These are phyloP conservation scores for Corythornis leucogaster DNA, from an alignment of 2,797 vertebrate species.

Conservation along the genomic window DNA sequence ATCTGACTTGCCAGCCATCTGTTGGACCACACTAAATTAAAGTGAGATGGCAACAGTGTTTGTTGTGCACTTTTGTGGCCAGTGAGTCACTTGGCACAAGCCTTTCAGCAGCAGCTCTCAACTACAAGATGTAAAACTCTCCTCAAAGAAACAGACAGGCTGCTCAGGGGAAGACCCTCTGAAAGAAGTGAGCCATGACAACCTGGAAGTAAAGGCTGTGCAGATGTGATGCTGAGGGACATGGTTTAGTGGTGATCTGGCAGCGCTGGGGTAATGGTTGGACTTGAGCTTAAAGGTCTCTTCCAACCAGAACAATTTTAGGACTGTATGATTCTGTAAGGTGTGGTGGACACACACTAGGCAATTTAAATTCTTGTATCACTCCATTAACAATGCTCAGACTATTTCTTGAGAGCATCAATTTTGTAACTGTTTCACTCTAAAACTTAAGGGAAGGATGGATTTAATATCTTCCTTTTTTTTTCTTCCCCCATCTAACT, in stretches of 20 bases:
- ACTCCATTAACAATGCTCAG: neutral
- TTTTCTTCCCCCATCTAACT: neutral
- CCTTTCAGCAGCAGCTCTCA: neutral
- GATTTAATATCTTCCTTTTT: neutral
- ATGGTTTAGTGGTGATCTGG: neutral
- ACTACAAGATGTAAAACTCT: neutral
- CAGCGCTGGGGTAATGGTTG: neutral
- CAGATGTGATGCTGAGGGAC: neutral
- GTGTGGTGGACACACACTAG: neutral
- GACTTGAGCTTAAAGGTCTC: neutral
- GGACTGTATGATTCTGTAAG: neutral
- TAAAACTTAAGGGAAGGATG: neutral
- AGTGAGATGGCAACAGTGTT: conserved; percentile 17
- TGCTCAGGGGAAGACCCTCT: neutral
- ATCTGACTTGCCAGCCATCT: conserved; percentile 59
- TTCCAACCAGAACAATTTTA: neutral
- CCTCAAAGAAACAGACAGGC: neutral
- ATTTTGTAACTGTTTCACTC: neutral
- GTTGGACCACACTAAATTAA: conserved; percentile 44
- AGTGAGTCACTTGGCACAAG: conserved; percentile 14
- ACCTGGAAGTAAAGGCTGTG: neutral
- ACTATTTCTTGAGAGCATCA: neutral
- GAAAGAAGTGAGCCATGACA: rapidly evolving
- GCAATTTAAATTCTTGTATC: neutral
- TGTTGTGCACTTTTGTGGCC: conserved; percentile 26